phyloP scores from a whole-genome alignment of 92 coral and sea anemone genomes.

The Siderastrea siderea region DNA sequence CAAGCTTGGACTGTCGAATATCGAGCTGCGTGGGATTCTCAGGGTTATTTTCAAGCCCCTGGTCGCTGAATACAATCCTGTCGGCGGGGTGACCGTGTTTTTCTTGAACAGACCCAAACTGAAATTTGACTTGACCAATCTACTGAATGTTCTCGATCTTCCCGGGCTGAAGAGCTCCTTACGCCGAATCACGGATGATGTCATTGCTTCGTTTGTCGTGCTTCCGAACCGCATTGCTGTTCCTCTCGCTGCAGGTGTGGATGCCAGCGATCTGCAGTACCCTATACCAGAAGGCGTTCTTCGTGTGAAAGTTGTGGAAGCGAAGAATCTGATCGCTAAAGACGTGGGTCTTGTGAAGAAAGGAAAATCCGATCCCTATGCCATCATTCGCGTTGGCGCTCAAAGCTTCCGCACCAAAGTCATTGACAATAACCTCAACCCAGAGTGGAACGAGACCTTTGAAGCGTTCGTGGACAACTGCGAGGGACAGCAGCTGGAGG shows the following conservation, averaged over 20 bases:
- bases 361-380: conserved; percentile 96
- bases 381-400: conserved; percentile 87
- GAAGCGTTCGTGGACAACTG: conserved; percentile 95
- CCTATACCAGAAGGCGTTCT: conserved; percentile 97
- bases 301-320: conserved; percentile 89
- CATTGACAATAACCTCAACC: conserved; percentile 77
- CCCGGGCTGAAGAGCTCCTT: conserved; percentile 98
- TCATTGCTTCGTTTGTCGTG: conserved; percentile 91
- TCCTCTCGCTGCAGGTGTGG: conserved; percentile 93
- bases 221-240: conserved; percentile 94
- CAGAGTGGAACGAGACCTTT: conserved; percentile 93
- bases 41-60: conserved; percentile 94
- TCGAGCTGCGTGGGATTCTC: conserved; percentile 86
- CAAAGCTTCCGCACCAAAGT: conserved; percentile 93
- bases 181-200: conserved; percentile 91
- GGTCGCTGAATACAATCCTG: conserved; percentile 91
- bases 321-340: conserved; percentile 82
- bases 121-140: conserved; percentile 91
- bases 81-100: conserved; percentile 95
- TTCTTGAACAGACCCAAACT: conserved; percentile 95
- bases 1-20: conserved; percentile 85
- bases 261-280: conserved; percentile 94
- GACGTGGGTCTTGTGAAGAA: conserved; percentile 88
- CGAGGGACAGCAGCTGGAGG: conserved; percentile 87
- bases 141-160: conserved; percentile 92